phyloP scores from a whole-genome alignment of 2,113 vertebrate genomes.

The Crotalus viridis region DNA sequence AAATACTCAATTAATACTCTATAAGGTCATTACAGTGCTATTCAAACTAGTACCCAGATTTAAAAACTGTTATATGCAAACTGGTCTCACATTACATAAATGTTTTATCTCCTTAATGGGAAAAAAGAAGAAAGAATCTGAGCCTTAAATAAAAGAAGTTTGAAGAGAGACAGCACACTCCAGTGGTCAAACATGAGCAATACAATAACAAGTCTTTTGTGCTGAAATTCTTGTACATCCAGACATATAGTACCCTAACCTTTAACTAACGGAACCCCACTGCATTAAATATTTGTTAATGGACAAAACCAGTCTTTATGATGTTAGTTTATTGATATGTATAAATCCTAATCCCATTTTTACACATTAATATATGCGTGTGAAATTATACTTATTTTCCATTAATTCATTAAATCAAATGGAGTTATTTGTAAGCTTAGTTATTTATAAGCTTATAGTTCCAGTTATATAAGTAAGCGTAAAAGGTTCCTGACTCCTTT shows the following conservation, averaged over 20 bases:
- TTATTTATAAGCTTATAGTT: background rate
- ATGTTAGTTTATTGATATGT: background rate
- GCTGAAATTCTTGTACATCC: background rate
- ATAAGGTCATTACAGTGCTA: constrained; percentile 68
- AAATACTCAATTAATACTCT: constrained; percentile 69
- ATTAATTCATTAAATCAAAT: background rate
- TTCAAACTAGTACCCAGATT: constrained; percentile 64
- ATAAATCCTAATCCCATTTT: background rate
- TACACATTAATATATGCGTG: background rate
- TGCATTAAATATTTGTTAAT: background rate
- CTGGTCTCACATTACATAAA: constrained; percentile 62
- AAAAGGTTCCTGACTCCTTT: background rate
- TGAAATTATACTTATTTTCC: background rate
- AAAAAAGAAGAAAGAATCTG: constrained; percentile 43
- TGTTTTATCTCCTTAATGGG: constrained; percentile 58
- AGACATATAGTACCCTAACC: background rate
- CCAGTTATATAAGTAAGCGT: background rate
- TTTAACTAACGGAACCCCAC: background rate
- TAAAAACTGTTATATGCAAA: constrained; percentile 65
- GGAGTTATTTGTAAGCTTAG: background rate
- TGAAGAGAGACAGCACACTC: constrained; percentile 62
- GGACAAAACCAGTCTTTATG: background rate
- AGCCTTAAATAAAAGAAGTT: constrained; percentile 26
- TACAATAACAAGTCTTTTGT: constrained; percentile 18
- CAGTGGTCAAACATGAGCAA: constrained; percentile 51